phyloP scores from a whole-genome alignment of 1,140 invertebrate genomes.

The Ceratina australensis region DNA sequence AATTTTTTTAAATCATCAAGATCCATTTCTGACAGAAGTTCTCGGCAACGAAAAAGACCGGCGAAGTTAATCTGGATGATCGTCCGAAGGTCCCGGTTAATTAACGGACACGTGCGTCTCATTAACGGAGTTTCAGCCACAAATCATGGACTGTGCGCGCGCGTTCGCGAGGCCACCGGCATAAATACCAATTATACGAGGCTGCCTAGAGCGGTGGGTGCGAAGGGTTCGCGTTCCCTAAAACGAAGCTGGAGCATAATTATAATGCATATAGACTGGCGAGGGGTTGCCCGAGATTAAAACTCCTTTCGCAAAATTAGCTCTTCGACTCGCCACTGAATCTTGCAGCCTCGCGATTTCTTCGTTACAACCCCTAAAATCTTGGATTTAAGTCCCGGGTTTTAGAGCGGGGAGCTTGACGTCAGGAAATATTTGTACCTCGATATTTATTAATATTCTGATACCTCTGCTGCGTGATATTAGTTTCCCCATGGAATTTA shows the following conservation, averaged over 20 bases:
- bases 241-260: constrained; percentile 59
- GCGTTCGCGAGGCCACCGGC: constrained; percentile 51
- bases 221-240: constrained; percentile 57
- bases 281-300: constrained; percentile 59
- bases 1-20: no score
- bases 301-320: constrained; percentile 62
- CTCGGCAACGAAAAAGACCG: constrained; percentile 10
- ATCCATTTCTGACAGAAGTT: no score
- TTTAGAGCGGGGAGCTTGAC: neutral
- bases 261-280: constrained; percentile 62
- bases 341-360: neutral
- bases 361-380: neutral
- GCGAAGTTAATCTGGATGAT: constrained; percentile 43
- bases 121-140: constrained; percentile 67
- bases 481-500: no score
- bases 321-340: neutral
- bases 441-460: neutral
- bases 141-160: constrained; percentile 57
- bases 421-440: neutral
- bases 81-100: constrained; percentile 57
- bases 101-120: constrained; percentile 69
- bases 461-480: no score
- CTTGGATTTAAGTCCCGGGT: neutral
- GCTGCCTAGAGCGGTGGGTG: constrained; percentile 37
- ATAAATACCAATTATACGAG: constrained; percentile 69